phyloP scores from a whole-genome alignment of 2,888 invertebrate species.

The Hypolimnas misippus region DNA sequence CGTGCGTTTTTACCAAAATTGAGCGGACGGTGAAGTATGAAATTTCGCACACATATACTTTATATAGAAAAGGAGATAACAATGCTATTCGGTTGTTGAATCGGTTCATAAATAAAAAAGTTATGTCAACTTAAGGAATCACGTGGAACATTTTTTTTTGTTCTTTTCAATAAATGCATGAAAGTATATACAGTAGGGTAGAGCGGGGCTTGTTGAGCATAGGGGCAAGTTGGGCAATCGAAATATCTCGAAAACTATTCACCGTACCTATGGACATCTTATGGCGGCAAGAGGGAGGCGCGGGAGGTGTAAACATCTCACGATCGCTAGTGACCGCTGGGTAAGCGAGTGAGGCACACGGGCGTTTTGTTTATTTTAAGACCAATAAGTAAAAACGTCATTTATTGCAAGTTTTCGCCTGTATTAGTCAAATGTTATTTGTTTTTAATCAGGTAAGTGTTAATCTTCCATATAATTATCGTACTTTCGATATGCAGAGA shows the following conservation, averaged over 20 bases:
- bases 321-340: conserved; percentile 22
- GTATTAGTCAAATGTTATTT: conserved; percentile 36
- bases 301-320: neutral
- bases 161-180: no score
- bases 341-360: conserved; percentile 33
- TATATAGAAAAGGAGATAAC: no score
- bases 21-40: no score
- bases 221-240: conserved; percentile 27
- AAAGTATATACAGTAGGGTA: no score
- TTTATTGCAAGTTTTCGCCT: conserved; percentile 33
- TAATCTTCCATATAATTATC: conserved; percentile 37
- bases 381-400: conserved; percentile 37
- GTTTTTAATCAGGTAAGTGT: no score
- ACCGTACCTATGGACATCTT: conserved; percentile 4
- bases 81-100: no score
- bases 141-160: no score
- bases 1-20: no score
- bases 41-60: no score
- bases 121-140: no score
- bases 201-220: conserved; percentile 27
- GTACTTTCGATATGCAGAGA: conserved; percentile 37
- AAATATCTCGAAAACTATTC: conserved; percentile 20
- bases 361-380: conserved; percentile 36
- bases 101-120: no score
- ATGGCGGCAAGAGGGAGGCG: conserved; percentile 4